Conservation (phyloP, 2,797 vertebrate genomes). For the Dendrocincla tyrannina region DNA sequence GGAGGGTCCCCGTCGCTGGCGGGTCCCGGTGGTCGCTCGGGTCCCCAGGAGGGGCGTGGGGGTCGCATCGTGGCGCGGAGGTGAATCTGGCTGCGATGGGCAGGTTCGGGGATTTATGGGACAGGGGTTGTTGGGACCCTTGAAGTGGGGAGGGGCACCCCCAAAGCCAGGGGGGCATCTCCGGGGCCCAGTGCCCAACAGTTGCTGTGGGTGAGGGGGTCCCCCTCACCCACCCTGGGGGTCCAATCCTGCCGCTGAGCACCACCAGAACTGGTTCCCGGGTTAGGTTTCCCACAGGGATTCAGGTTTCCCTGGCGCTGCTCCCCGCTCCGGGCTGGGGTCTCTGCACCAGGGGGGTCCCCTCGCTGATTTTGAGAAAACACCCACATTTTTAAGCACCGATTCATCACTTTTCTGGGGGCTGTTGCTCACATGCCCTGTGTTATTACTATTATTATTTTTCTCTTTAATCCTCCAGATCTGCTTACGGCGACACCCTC, state of each 20-base stretch:
- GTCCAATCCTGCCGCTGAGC: not conserved
- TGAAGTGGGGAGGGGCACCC: too few relatives aligned
- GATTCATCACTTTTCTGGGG: rapidly evolving
- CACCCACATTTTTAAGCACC: not conserved
- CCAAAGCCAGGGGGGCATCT: not conserved
- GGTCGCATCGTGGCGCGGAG: not conserved
- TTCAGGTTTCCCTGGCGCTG: not conserved
- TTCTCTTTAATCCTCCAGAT: not conserved
- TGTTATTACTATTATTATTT: not conserved
- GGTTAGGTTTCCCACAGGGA: not conserved
- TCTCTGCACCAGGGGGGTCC: not conserved
- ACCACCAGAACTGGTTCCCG: rapidly evolving
- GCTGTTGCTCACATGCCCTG: not conserved
- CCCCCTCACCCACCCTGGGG: not conserved
- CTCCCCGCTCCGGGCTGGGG: rapidly evolving
- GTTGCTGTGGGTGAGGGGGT: not conserved
- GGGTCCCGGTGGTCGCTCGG: too few relatives aligned
- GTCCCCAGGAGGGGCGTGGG: not conserved
- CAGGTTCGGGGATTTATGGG: not conserved
- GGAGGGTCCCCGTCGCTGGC: too few relatives aligned
- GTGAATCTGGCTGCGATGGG: not conserved
- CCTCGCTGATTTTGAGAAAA: not conserved
- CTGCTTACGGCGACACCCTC: not conserved
- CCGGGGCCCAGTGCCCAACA: not conserved
- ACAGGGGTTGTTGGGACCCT: too few relatives aligned